Evolutionary conservation across 2,113 vertebrate species (phyloP).

Genomic region (Rhabdomys dilectus): DNA sequence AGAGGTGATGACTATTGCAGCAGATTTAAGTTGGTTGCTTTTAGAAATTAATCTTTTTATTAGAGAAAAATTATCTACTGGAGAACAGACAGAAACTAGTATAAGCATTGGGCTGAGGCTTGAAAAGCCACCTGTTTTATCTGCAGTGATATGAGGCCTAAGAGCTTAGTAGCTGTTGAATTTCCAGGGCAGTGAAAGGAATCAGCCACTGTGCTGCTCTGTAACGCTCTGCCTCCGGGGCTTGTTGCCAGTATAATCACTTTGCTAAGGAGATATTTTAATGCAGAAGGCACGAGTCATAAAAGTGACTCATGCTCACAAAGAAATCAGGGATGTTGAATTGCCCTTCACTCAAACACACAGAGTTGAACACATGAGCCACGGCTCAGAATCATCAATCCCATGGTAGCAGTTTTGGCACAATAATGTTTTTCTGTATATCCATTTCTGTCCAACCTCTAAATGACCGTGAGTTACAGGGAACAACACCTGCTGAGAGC

Average conservation of each 20-base stretch:
- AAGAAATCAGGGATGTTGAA: background rate
- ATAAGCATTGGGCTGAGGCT: background rate
- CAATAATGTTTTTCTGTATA: background rate
- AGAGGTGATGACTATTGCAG: background rate
- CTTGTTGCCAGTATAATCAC: background rate
- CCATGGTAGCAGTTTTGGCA: fast-evolving
- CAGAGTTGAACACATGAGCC: background rate
- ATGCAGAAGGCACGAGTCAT: background rate
- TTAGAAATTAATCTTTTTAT: background rate
- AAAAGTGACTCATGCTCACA: background rate
- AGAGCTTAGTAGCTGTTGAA: background rate
- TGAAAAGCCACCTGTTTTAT: background rate
- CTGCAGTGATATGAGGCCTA: background rate
- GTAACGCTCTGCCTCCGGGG: background rate
- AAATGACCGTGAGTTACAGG: background rate
- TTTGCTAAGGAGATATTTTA: background rate
- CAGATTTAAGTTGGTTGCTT: background rate
- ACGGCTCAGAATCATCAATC: background rate
- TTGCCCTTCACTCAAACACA: background rate
- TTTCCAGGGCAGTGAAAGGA: background rate
- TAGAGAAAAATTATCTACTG: background rate
- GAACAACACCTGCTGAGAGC: background rate
- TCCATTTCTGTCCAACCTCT: background rate
- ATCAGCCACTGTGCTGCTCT: background rate
- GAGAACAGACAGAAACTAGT: background rate